Percentiles rank a stretch among this genome's conserved stretches.
These are phyloP conservation scores for Champsocephalus gunnari DNA, from an alignment of 2,797 vertebrate genomes.

Conservation along the genomic window DNA sequence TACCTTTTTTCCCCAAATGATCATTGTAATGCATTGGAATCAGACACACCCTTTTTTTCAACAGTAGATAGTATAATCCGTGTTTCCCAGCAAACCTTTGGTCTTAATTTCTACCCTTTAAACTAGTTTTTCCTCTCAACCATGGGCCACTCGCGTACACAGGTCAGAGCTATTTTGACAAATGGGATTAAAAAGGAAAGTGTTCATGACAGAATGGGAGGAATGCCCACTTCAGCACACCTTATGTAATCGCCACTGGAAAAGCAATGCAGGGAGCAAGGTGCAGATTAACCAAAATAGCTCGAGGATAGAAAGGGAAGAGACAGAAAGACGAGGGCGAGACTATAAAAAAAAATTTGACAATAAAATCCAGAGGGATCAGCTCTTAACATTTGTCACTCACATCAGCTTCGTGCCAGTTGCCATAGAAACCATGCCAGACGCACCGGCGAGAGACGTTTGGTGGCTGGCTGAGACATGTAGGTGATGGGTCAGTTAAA, in stretches of 20 bases:
- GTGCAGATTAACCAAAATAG: background rate
- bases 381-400: constrained; percentile 62
- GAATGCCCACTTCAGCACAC: constrained; percentile 25
- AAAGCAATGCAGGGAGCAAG: constrained; percentile 33
- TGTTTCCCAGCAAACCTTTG: background rate
- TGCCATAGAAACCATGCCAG: constrained; percentile 62
- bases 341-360: background rate
- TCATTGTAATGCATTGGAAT: background rate
- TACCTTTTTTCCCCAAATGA: background rate
- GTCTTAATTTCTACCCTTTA: constrained; percentile 10
- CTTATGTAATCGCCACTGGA: constrained; percentile 26
- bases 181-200: constrained; percentile 37
- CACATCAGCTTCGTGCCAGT: constrained; percentile 43
- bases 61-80: background rate
- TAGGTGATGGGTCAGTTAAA: constrained; percentile 27
- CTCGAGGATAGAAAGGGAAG: background rate
- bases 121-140: background rate
- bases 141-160: constrained; percentile 37
- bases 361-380: constrained; percentile 45
- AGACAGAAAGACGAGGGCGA: constrained; percentile 6
- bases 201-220: constrained; percentile 69
- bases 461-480: constrained; percentile 2
- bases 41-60: background rate
- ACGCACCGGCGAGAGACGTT: constrained; percentile 25
- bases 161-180: constrained; percentile 51